Percentiles rank a stretch among this genome's conserved stretches.
These are phyloP conservation scores for Mionectes macconnelli DNA, from an alignment of 2,113 vertebrate species.

Conservation along the genomic window DNA sequence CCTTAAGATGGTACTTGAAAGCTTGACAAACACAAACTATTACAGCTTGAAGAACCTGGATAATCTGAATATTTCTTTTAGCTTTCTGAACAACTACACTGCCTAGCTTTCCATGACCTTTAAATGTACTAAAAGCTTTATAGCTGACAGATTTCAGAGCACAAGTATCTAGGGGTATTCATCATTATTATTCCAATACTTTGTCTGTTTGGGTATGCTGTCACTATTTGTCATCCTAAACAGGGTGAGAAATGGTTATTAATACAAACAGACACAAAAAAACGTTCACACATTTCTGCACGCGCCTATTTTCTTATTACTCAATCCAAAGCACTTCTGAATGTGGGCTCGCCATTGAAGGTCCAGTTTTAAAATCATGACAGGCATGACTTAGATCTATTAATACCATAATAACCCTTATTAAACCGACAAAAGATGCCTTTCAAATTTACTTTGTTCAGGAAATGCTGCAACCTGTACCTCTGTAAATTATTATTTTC, in stretches of 20 bases:
- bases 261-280: background rate
- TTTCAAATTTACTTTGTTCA: background rate
- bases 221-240: background rate
- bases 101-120: background rate
- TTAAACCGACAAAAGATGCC: background rate
- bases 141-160: background rate
- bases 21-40: conserved; percentile 22
- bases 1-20: conserved; percentile 19
- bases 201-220: background rate
- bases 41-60: background rate
- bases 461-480: background rate
- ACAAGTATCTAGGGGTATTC: background rate
- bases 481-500: background rate
- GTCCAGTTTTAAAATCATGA: background rate
- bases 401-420: background rate
- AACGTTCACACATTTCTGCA: background rate
- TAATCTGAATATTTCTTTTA: conserved; percentile 11
- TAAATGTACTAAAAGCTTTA: background rate
- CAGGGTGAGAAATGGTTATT: background rate
- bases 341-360: background rate
- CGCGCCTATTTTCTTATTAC: background rate
- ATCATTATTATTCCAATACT: background rate
- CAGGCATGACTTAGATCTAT: background rate
- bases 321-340: background rate
- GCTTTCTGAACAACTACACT: background rate